Evolutionary conservation across 2,113 vertebrate genomes (phyloP).

Genomic region (Geothlypis trichas): DNA sequence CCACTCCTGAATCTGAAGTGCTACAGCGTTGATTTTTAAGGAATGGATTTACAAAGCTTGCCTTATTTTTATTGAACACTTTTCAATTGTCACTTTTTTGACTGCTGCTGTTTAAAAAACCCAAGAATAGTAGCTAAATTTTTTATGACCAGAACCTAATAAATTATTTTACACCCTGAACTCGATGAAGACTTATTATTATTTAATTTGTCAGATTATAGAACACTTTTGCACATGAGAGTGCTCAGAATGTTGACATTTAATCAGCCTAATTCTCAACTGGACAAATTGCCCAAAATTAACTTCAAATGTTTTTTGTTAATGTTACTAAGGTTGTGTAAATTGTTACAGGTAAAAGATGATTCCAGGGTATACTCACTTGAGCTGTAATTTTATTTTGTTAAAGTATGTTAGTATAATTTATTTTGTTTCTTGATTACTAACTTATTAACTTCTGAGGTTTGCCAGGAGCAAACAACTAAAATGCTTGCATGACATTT

Average conservation of each 20-base stretch:
- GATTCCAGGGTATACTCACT: background rate
- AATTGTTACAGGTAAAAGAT: background rate
- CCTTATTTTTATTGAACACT: slow-evolving; percentile 26
- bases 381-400: background rate
- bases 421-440: background rate
- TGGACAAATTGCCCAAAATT: background rate
- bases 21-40: background rate
- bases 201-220: background rate
- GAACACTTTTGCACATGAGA: background rate
- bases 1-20: background rate
- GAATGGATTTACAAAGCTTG: background rate
- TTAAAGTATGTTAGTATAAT: background rate
- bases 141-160: slow-evolving; percentile 54
- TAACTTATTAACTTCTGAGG: background rate
- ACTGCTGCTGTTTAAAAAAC: slow-evolving; percentile 48
- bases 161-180: slow-evolving; percentile 50
- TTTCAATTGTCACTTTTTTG: slow-evolving; percentile 28
- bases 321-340: background rate
- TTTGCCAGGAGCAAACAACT: background rate
- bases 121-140: background rate
- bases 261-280: background rate
- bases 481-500: background rate
- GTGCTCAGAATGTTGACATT: background rate
- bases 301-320: background rate
- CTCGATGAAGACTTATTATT: background rate